These are phyloP conservation scores for Argya squamiceps DNA, from an alignment of 2,797 vertebrate species.

Conservation along the genomic window DNA sequence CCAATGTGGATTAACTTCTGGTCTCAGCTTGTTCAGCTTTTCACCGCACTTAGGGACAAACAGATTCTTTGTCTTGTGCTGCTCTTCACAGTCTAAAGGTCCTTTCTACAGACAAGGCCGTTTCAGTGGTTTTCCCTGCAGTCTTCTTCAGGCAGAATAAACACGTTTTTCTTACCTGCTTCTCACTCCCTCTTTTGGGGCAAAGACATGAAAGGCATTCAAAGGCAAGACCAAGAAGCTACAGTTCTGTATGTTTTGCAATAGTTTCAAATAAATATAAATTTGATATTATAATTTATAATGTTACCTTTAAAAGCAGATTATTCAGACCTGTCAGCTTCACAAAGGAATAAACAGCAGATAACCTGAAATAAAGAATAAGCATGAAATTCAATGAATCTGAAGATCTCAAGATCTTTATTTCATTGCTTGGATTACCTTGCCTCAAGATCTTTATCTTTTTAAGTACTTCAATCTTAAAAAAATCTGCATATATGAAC, in stretches of 20 bases:
- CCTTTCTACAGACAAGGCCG: neutral
- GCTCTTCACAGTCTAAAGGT: neutral
- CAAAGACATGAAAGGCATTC: neutral
- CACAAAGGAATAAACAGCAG: neutral
- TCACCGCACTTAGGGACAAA: neutral
- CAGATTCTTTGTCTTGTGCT: neutral
- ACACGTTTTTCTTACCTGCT: neutral
- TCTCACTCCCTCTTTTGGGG: neutral
- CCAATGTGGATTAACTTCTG: slow-evolving; percentile 26
- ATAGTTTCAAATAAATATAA: neutral
- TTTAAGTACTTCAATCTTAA: neutral
- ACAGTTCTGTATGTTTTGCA: neutral
- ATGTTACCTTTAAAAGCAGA: neutral
- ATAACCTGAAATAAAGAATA: neutral
- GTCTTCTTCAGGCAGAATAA: neutral
- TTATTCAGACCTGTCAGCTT: neutral
- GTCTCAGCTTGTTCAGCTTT: slow-evolving; percentile 15
- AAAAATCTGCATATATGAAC: neutral
- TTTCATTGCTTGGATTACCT: neutral
- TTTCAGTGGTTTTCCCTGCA: neutral
- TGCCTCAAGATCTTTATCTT: neutral
- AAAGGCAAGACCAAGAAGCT: neutral
- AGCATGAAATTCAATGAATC: neutral
- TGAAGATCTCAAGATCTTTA: neutral
- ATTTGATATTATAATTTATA: neutral